Percentiles rank a stretch among this genome's conserved stretches.
phyloP scores from a whole-genome alignment of 2,113 vertebrate species.

The Trematocara stigmaticum region DNA sequence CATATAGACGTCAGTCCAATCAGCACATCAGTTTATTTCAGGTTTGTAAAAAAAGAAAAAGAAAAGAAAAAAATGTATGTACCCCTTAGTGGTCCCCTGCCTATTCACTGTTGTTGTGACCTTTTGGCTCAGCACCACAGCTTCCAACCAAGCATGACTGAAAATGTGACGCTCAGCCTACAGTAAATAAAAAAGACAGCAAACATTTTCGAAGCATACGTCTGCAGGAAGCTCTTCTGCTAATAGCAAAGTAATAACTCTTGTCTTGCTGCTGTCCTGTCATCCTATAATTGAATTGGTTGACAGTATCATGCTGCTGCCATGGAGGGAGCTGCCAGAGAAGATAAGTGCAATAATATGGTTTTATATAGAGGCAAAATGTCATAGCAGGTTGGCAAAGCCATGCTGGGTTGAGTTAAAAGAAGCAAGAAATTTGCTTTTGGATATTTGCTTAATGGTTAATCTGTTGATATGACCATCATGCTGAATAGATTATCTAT shows the following conservation, averaged over 20 bases:
- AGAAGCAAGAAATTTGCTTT: background rate
- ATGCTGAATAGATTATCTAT: background rate
- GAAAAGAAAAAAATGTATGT: background rate
- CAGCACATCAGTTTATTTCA: background rate
- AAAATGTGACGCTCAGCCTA: background rate
- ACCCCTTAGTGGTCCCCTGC: background rate
- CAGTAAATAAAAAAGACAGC: background rate
- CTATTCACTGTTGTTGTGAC: background rate
- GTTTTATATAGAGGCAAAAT: background rate
- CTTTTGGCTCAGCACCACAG: background rate
- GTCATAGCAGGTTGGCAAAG: constrained; percentile 16
- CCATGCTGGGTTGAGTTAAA: constrained; percentile 7
- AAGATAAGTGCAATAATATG: constrained; percentile 41
- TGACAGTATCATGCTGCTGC: constrained; percentile 31
- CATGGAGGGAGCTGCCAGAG: constrained; percentile 9
- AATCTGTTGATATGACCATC: background rate
- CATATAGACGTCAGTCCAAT: background rate
- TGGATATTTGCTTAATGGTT: background rate
- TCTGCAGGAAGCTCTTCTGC: background rate
- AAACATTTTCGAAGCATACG: background rate
- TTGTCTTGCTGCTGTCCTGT: constrained; percentile 14
- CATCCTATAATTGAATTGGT: constrained; percentile 49
- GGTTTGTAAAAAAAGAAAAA: background rate
- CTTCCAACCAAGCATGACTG: background rate
- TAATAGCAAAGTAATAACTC: constrained; percentile 31